These are phyloP conservation scores for Trichacis sp. DNA, from an alignment of 2,888 invertebrate genomes.

Conservation along the genomic window DNA sequence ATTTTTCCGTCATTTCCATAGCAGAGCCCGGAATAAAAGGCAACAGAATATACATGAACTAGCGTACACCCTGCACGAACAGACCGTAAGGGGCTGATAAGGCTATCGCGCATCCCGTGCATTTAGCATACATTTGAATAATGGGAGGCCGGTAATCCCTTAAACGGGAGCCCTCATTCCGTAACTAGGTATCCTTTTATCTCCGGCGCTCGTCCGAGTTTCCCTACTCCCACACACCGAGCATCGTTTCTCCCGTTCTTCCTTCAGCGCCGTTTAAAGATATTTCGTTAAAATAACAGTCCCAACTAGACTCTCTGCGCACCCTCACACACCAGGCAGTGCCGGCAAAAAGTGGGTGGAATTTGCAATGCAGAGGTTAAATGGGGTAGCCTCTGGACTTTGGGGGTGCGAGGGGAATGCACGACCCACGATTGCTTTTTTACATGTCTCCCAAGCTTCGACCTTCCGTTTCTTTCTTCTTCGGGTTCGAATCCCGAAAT, in stretches of 20 bases:
- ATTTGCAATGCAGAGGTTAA: slow-evolving; percentile 70
- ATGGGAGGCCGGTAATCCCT: slow-evolving; percentile 68
- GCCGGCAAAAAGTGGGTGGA: slow-evolving; percentile 62
- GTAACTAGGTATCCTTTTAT: slow-evolving; percentile 68
- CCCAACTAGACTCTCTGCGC: slow-evolving; percentile 50
- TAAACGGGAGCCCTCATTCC: slow-evolving; percentile 67
- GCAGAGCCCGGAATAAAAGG: neutral
- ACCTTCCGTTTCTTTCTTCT: slow-evolving; percentile 34
- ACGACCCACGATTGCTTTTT: slow-evolving; percentile 67
- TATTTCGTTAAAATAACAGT: slow-evolving; percentile 70
- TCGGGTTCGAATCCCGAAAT: no score
- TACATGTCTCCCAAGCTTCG: slow-evolving; percentile 53
- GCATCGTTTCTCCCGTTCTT: slow-evolving; percentile 41
- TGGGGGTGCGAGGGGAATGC: slow-evolving; percentile 43
- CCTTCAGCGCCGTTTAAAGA: slow-evolving; percentile 63
- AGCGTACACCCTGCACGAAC: slow-evolving; percentile 19
- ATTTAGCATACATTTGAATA: slow-evolving; percentile 70
- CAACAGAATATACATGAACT: slow-evolving; percentile 8
- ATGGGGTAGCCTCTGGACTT: slow-evolving; percentile 50
- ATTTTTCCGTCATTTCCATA: neutral
- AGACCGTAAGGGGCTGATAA: slow-evolving; percentile 64
- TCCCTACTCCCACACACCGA: slow-evolving; percentile 18
- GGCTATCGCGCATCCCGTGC: slow-evolving; percentile 66
- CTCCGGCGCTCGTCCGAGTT: slow-evolving; percentile 57
- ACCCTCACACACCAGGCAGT: slow-evolving; percentile 31